Evolutionary conservation across 2,888 invertebrate species (phyloP).

Genomic region (Beris chalybata): DNA sequence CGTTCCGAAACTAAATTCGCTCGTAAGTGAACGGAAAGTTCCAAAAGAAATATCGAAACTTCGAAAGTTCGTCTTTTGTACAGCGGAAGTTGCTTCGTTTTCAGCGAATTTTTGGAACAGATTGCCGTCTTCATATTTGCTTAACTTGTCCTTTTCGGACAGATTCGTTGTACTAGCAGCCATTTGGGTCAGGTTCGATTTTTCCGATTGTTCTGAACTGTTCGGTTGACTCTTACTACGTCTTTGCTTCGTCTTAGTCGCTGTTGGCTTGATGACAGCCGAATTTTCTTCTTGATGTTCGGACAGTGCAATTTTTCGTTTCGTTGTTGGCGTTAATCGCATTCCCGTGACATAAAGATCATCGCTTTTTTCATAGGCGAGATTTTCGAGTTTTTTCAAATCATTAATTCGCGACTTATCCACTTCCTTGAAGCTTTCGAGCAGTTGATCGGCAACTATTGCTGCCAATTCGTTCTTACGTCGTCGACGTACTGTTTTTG

Average conservation of each 20-base stretch:
- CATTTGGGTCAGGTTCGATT: slow-evolving; percentile 18
- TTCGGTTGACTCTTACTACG: slow-evolving; percentile 35
- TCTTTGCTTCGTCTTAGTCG: slow-evolving; percentile 28
- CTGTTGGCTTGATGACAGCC: slow-evolving; percentile 17
- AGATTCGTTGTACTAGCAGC: not conserved
- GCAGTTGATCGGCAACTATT: slow-evolving; percentile 55
- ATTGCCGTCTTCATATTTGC: slow-evolving; percentile 29
- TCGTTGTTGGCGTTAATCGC: slow-evolving; percentile 54
- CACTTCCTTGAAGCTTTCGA: slow-evolving; percentile 55
- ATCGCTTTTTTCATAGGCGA: slow-evolving; percentile 55
- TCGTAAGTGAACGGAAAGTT: slow-evolving; percentile 34
- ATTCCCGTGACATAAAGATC: slow-evolving; percentile 53
- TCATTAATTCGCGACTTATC: slow-evolving; percentile 55
- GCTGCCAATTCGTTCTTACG: slow-evolving; percentile 56
- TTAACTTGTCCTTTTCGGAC: not conserved
- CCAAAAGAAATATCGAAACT: slow-evolving; percentile 38
- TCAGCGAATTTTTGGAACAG: slow-evolving; percentile 31
- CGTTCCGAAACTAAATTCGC: slow-evolving; percentile 33
- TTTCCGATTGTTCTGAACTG: not conserved
- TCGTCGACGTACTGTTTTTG: slow-evolving; percentile 45
- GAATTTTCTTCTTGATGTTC: slow-evolving; percentile 28
- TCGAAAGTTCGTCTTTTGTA: slow-evolving; percentile 16
- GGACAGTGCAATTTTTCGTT: slow-evolving; percentile 45
- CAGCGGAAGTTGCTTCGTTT: slow-evolving; percentile 23
- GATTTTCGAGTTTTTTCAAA: slow-evolving; percentile 53